These are phyloP conservation scores for Petrolisthes cinctipes DNA, from an alignment of 2,888 invertebrate genomes.

Conservation along the genomic window DNA sequence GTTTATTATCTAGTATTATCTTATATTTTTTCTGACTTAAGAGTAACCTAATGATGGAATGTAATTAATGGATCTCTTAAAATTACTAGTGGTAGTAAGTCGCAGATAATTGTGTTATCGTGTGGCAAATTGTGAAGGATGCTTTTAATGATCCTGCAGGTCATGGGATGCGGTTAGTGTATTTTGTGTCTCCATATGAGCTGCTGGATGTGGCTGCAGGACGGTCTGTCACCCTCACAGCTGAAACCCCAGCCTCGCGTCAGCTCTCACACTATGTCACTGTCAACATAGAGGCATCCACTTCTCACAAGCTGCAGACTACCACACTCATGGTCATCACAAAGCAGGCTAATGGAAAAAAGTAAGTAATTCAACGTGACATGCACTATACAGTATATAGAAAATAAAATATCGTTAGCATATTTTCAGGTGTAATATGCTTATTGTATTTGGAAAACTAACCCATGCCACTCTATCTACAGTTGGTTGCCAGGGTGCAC, in stretches of 20 bases:
- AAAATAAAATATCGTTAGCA: too few relatives aligned
- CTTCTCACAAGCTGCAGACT: conserved; percentile 84
- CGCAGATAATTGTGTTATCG: not conserved
- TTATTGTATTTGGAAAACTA: too few relatives aligned
- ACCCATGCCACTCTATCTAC: too few relatives aligned
- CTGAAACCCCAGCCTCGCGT: conserved; percentile 77
- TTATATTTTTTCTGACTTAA: not conserved
- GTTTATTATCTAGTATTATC: too few relatives aligned
- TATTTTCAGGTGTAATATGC: too few relatives aligned
- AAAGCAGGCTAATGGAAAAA: conserved; percentile 81
- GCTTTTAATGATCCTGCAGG: conserved; percentile 73
- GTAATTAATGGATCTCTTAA: not conserved
- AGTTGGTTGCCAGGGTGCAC: too few relatives aligned
- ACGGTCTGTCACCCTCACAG: conserved; percentile 80
- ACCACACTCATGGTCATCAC: conserved; percentile 77
- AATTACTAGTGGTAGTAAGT: not conserved
- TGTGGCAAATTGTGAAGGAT: not conserved
- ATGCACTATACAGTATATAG: too few relatives aligned
- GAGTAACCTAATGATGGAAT: not conserved
- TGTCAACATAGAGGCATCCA: conserved; percentile 89
- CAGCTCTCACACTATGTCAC: conserved; percentile 87
- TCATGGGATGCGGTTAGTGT: conserved; percentile 93
- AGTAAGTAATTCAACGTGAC: conserved; percentile 72
- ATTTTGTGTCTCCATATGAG: conserved; percentile 94
- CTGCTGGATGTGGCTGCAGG: conserved; percentile 83